Percentiles rank a stretch among this genome's conserved stretches.
Conservation (phyloP, 2,113 vertebrate species). For the Microtus montanus region DNA sequence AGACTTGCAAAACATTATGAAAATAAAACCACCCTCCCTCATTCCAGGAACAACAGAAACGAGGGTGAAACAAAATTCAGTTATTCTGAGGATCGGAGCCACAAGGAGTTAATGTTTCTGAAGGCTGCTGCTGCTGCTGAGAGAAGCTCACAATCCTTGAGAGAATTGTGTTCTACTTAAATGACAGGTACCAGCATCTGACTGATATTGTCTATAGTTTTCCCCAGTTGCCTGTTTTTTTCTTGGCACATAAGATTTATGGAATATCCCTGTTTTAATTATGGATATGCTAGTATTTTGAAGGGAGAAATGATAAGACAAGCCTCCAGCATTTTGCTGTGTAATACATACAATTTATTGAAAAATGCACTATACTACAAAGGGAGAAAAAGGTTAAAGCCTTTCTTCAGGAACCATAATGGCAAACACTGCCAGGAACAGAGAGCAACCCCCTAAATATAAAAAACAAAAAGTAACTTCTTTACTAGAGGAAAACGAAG, state of each 20-base stretch:
- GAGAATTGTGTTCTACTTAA: conserved; percentile 75
- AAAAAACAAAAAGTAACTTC: conserved; percentile 71
- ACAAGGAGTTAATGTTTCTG: conserved; percentile 66
- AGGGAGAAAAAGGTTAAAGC: conserved; percentile 69
- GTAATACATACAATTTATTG: conserved; percentile 51
- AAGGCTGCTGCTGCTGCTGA: conserved; percentile 16
- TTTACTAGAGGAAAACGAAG: conserved; percentile 75
- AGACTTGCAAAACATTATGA: conserved; percentile 54
- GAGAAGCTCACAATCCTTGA: conserved; percentile 43
- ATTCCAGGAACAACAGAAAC: not conserved
- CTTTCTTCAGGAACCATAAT: conserved; percentile 55
- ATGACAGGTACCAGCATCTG: conserved; percentile 75
- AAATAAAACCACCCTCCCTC: not conserved
- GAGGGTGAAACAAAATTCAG: not conserved
- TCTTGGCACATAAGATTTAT: conserved; percentile 75
- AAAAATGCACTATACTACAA: conserved; percentile 48
- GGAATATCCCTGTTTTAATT: conserved; percentile 74
- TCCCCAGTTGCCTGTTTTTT: conserved; percentile 63
- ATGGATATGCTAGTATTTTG: conserved; percentile 68
- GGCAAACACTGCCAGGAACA: conserved; percentile 65
- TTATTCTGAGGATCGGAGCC: not conserved
- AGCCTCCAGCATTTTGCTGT: conserved; percentile 27
- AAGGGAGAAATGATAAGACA: conserved; percentile 35
- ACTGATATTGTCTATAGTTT: conserved; percentile 73
- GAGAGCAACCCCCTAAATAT: conserved; percentile 52